phyloP scores from a whole-genome alignment of 2,888 invertebrate species.

The Chromoteleia sp. region DNA sequence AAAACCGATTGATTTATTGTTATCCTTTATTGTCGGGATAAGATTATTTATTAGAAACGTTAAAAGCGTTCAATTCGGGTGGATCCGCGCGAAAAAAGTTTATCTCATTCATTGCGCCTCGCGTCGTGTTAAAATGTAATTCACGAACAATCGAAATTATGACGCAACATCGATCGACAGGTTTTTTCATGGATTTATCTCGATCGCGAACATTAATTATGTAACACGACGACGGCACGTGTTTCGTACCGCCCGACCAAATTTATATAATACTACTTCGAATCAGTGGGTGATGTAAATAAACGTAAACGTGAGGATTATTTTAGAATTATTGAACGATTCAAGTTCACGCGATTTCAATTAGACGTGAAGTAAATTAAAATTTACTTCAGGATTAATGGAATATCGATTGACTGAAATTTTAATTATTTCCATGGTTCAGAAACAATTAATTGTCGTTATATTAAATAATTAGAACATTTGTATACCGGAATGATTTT shows the following conservation, averaged over 20 bases:
- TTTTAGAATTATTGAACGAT: conserved; percentile 14
- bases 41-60: neutral
- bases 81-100: neutral
- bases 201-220: conserved; percentile 18
- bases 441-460: no score
- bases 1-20: conserved; percentile 4
- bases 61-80: neutral
- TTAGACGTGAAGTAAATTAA: no score
- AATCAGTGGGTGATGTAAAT: conserved; percentile 20
- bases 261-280: conserved; percentile 33
- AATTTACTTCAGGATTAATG: no score
- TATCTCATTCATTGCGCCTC: conserved; percentile 4
- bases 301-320: conserved; percentile 14
- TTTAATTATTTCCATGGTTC: no score
- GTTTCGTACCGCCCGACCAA: conserved; percentile 34
- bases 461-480: no score
- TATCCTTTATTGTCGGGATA: neutral
- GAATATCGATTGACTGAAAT: neutral
- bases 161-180: conserved; percentile 12
- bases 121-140: neutral
- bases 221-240: conserved; percentile 24
- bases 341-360: conserved; percentile 5
- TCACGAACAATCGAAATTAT: neutral
- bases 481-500: no score
- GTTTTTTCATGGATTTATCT: conserved; percentile 20